Evolutionary conservation across 2,113 vertebrate genomes (phyloP).

Genomic region (Vireo altiloquus): DNA sequence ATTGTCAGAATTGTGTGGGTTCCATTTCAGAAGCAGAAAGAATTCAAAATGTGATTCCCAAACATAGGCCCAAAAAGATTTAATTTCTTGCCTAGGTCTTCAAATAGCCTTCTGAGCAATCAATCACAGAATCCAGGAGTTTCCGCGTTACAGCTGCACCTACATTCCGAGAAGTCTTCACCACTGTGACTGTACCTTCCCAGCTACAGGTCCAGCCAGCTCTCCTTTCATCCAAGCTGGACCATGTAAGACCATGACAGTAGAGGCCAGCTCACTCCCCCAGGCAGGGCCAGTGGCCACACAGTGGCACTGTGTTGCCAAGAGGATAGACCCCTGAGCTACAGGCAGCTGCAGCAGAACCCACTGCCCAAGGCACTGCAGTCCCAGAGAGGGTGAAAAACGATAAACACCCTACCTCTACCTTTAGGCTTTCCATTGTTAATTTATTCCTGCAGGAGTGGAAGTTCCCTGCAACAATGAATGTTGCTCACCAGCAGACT

Average conservation of each 20-base stretch:
- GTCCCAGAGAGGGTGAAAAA: neutral
- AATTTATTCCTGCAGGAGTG: neutral
- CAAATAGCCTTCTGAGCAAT: neutral
- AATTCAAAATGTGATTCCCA: neutral
- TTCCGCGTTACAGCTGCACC: neutral
- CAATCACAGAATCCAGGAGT: neutral
- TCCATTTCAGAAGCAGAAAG: neutral
- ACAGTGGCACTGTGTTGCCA: rapidly evolving
- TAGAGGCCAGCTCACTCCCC: neutral
- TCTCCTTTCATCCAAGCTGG: neutral
- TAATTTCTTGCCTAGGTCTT: neutral
- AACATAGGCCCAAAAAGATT: neutral
- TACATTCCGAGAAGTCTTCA: neutral
- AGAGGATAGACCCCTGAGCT: neutral
- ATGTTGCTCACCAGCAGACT: neutral
- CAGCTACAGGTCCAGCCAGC: neutral
- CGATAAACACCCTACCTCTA: neutral
- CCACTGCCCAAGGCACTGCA: rapidly evolving
- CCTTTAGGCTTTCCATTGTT: neutral
- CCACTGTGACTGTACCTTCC: neutral
- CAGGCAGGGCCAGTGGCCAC: neutral
- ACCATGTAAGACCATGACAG: neutral
- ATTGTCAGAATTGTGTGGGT: neutral
- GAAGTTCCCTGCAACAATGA: neutral
- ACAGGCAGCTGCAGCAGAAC: neutral